A percentile compares a stretch with the other conserved stretches of the same genome.
phyloP scores from a whole-genome alignment of 2,888 invertebrate species.

The Drosophila demipolita region DNA sequence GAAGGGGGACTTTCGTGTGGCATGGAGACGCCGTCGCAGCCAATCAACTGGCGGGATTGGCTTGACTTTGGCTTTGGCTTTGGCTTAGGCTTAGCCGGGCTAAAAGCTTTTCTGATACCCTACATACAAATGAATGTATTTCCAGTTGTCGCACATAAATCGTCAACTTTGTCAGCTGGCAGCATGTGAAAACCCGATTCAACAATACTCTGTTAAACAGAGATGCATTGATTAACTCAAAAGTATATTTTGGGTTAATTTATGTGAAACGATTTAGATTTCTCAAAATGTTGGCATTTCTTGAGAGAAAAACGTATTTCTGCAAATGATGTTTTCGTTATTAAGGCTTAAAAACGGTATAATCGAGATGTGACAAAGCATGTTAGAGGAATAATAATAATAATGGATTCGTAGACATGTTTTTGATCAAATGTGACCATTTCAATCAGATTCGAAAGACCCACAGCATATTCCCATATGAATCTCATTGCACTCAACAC shows the following conservation, averaged over 20 bases:
- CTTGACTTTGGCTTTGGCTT: background rate
- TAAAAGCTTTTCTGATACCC: constrained; percentile 33
- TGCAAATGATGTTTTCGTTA: background rate
- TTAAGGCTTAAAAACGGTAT: background rate
- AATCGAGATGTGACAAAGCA: background rate
- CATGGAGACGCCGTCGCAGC: constrained; percentile 2
- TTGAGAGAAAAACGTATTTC: background rate
- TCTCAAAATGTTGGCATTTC: background rate
- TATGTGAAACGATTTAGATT: background rate
- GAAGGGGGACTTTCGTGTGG: background rate
- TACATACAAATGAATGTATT: background rate
- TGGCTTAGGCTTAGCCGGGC: background rate
- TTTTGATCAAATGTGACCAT: background rate
- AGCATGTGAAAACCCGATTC: background rate
- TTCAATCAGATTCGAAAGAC: background rate
- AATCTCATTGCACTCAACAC: too few relatives aligned
- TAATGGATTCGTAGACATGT: too few relatives aligned
- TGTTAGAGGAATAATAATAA: background rate
- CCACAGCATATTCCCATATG: too few relatives aligned
- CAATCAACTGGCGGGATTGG: constrained; percentile 25
- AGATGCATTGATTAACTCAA: background rate
- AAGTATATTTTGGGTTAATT: background rate
- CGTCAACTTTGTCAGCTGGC: background rate
- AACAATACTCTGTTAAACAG: background rate
- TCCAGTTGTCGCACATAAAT: constrained; percentile 1